Conservation (phyloP, 1,140 invertebrate species). For the Pteromalus puparum region DNA sequence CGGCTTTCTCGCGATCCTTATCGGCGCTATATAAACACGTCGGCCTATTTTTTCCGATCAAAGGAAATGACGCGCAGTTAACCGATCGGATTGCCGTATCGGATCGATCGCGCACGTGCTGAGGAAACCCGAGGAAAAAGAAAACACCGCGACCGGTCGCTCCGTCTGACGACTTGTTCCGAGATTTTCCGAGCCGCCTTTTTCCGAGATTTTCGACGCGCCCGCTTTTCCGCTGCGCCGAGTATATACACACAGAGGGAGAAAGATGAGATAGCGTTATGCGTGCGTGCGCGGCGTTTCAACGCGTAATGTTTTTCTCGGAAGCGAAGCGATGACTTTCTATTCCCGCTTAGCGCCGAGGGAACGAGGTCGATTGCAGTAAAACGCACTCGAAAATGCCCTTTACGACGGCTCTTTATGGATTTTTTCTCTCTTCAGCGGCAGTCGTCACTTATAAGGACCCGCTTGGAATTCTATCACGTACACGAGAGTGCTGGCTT, state of each 20-base stretch:
- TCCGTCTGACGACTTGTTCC: not conserved
- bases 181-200: not conserved
- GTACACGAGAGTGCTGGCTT: no score
- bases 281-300: not conserved
- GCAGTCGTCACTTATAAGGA: no score
- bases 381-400: not conserved
- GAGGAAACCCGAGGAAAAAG: not conserved
- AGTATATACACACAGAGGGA: no score
- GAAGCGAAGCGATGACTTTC: not conserved
- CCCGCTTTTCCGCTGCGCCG: not conserved
- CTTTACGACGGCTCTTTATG: not conserved
- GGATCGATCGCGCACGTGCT: not conserved
- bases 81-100: not conserved
- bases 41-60: not conserved
- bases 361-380: not conserved
- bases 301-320: not conserved
- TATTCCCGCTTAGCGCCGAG: slow-evolving; percentile 12
- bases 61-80: not conserved
- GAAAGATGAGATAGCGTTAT: not conserved
- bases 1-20: no score
- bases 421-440: no score
- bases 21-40: no score
- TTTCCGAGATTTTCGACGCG: not conserved
- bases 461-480: no score
- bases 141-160: not conserved